Evolutionary conservation across 2,113 vertebrate genomes (phyloP), one percentile per base, ranked within the genome.

Genomic region (Oriolus oriolus): DNA sequence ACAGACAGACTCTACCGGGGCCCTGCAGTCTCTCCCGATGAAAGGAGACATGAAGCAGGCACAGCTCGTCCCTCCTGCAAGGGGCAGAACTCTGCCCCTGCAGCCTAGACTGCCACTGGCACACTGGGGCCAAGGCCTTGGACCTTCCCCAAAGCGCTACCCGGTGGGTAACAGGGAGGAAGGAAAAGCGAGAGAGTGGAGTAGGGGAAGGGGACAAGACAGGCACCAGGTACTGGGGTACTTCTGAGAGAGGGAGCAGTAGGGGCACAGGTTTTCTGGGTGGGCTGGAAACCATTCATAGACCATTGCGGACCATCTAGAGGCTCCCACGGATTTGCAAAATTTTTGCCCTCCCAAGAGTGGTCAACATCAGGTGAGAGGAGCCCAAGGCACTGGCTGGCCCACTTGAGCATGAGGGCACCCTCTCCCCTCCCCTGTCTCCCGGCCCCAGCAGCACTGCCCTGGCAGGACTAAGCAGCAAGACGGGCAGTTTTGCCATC

Each of bases 241-340:
- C 13, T 3, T 1, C 41, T 39, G 30, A 22, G 45, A 54, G 42
- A 8, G 30, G 35, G 50, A 73, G 20, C 24, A 18, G 19, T 8
- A 27, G 14, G 5, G 37, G 27, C 44, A 68, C 49, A 28, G 47
- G 13, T 54, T 89, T 93, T 42, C 68, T 73, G 91, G 3, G 5
- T 47, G 49, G 27, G 5, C 39, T 87, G 69, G 59, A 65, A 81
- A 66, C 24, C 9, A 5, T 54, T 63, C 52, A 63, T 30, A 60
- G 53, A 47, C 44, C 2, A 3, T 9, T 28, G 20, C 0, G 0
- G 10, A 57, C 39, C 39, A 41, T 10, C 33, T 45, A n/a, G 16
- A 64, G 20, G 33, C n/a, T 91, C 24, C 26, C 0, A 3, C 1
- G 2, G 13, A 16, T 14, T 11, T 44, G 33, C 33, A 57, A 57